Conservation (phyloP, 2,888 invertebrate genomes). For the Rhimphoctona megacephalus region DNA sequence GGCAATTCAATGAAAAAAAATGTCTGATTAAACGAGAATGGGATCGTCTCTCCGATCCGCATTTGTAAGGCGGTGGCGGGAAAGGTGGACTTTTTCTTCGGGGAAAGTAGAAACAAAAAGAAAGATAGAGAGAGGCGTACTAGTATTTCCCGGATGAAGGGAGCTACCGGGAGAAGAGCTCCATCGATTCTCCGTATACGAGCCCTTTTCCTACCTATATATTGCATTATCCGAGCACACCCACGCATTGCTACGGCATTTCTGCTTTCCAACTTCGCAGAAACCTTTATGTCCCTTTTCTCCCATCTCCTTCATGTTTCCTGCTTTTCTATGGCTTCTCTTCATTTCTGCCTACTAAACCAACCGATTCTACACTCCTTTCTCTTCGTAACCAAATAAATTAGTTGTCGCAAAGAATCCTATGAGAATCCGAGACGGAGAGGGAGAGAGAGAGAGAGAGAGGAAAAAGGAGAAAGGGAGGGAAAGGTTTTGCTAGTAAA, state of each 20-base stretch:
- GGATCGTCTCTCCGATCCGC: constrained; percentile 35
- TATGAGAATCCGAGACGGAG: constrained; percentile 59
- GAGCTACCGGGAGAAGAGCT: constrained; percentile 67
- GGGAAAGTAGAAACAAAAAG: constrained; percentile 30
- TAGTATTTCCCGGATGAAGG: constrained; percentile 66
- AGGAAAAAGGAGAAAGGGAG: constrained; percentile 10
- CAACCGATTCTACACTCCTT: constrained; percentile 60
- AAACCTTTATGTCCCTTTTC: constrained; percentile 38
- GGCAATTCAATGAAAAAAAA: constrained; percentile 48
- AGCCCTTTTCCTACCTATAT: constrained; percentile 70
- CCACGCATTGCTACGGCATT: constrained; percentile 60
- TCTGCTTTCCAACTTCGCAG: constrained; percentile 62
- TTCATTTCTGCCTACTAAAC: constrained; percentile 64
- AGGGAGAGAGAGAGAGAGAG: constrained; percentile 14
- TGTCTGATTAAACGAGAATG: constrained; percentile 54
- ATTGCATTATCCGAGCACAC: constrained; percentile 55
- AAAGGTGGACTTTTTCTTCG: constrained; percentile 49
- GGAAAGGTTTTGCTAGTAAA: constrained; percentile 65
- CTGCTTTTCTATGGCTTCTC: constrained; percentile 52
- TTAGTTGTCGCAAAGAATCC: constrained; percentile 77
- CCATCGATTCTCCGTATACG: constrained; percentile 76
- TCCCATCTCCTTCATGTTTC: constrained; percentile 41
- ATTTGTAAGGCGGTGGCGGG: neutral
- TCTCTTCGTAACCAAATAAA: constrained; percentile 75
- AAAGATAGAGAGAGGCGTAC: constrained; percentile 61